Evolutionary conservation across 2,888 invertebrate genomes (phyloP).

Genomic region (Melanargia galathea): DNA sequence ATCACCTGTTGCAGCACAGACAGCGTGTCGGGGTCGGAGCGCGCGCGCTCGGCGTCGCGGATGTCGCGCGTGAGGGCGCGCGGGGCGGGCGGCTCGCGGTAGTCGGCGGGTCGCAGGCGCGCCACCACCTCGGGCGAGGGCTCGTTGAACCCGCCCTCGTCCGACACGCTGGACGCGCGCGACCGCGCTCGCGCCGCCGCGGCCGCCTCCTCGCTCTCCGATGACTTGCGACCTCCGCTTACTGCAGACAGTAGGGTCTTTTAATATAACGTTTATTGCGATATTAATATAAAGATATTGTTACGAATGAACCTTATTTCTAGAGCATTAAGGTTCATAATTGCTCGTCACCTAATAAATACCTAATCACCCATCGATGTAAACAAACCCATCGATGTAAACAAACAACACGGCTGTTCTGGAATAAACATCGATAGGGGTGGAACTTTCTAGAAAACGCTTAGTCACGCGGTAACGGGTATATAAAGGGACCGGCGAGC

Average conservation of each 20-base stretch:
- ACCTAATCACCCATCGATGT: too few species aligned
- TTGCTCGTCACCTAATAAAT: too few species aligned
- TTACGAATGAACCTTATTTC: too few species aligned
- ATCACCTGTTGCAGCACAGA: conserved; percentile 74
- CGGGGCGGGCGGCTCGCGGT: conserved; percentile 65
- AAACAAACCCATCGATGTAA: too few species aligned
- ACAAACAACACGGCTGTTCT: too few species aligned
- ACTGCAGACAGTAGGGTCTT: conserved; percentile 50
- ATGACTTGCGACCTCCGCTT: conserved; percentile 75
- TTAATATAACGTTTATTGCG: too few species aligned
- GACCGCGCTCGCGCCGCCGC: conserved; percentile 84
- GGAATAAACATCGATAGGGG: too few species aligned
- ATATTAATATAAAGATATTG: too few species aligned
- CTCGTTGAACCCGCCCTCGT: conserved; percentile 88
- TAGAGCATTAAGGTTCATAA: too few species aligned
- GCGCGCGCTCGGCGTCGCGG: conserved; percentile 65
- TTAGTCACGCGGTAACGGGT: too few species aligned
- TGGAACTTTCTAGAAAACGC: too few species aligned
- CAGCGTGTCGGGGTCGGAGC: conserved; percentile 75
- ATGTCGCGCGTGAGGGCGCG: conserved; percentile 63
- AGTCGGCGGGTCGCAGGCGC: conserved; percentile 75
- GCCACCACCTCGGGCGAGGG: conserved; percentile 87
- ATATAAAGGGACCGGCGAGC: too few species aligned
- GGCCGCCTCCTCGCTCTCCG: conserved; percentile 81
- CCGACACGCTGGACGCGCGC: conserved; percentile 85